These are phyloP conservation scores for Dryas iulia DNA, from an alignment of 1,140 invertebrate genomes.

Conservation along the genomic window DNA sequence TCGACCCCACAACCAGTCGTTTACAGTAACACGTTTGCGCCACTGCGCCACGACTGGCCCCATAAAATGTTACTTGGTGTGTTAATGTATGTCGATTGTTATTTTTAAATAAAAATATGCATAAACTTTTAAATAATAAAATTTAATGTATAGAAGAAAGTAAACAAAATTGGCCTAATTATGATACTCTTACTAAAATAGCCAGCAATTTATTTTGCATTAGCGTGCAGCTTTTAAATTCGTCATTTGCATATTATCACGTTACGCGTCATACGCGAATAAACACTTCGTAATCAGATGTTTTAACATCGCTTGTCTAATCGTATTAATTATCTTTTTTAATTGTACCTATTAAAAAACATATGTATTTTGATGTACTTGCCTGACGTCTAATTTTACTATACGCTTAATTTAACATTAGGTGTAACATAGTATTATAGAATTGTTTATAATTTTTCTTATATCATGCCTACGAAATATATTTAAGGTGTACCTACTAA, in stretches of 20 bases:
- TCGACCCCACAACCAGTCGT: too few relatives aligned
- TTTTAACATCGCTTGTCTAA: slow-evolving; percentile 23
- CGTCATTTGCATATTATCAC: slow-evolving; percentile 55
- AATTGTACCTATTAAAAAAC: background rate
- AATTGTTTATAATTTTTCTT: too few relatives aligned
- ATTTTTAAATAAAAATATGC: background rate
- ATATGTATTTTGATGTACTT: background rate
- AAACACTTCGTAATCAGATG: slow-evolving; percentile 26
- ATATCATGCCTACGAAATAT: too few relatives aligned
- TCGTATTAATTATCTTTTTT: slow-evolving; percentile 9
- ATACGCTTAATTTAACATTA: too few relatives aligned
- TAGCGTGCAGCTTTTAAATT: slow-evolving; percentile 31
- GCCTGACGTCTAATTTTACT: too few relatives aligned
- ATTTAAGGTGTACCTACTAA: too few relatives aligned
- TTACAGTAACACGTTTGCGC: too few relatives aligned
- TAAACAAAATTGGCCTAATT: slow-evolving; percentile 1
- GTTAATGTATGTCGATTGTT: background rate
- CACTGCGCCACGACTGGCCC: too few relatives aligned
- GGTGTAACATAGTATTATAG: too few relatives aligned
- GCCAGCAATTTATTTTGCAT: background rate
- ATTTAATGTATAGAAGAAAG: background rate
- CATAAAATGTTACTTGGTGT: too few relatives aligned
- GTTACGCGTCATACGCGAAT: slow-evolving; percentile 34
- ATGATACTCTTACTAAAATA: slow-evolving; percentile 58
- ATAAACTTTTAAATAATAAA: background rate